Conservation (phyloP, 2,113 vertebrate genomes). For the Puffinus mauretanicus region DNA sequence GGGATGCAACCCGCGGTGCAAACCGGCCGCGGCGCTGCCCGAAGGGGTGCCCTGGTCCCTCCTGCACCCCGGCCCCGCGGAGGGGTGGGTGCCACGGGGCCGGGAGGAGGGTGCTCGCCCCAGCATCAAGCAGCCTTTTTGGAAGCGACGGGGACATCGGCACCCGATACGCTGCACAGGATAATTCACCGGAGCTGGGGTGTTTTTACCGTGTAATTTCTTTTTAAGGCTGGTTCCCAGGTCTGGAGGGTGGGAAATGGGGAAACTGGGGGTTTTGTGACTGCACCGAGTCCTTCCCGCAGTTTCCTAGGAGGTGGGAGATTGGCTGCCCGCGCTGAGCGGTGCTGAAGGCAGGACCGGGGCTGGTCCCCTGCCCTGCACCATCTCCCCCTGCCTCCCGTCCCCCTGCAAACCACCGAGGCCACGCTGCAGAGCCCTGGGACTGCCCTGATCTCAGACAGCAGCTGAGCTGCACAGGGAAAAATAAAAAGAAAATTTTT, state of each 20-base stretch:
- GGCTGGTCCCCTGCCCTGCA: background rate
- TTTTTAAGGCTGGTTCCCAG: background rate
- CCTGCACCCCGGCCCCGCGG: rapidly evolving
- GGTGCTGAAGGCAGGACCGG: background rate
- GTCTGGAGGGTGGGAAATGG: background rate
- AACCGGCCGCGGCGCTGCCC: rapidly evolving
- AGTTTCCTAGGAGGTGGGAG: background rate
- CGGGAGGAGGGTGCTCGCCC: background rate
- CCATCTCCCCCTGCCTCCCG: background rate
- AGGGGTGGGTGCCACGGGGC: background rate
- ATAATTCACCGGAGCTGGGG: background rate
- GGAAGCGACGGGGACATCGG: rapidly evolving
- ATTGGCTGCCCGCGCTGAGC: background rate
- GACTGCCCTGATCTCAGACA: background rate
- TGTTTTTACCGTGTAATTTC: rapidly evolving
- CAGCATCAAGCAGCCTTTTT: background rate
- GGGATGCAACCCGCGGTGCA: background rate
- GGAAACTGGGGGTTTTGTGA: background rate
- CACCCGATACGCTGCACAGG: rapidly evolving
- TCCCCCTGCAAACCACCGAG: background rate
- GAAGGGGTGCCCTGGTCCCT: background rate
- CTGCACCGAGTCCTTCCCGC: background rate
- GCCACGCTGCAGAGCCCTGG: background rate
- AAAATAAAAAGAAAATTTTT: background rate
- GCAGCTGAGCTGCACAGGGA: background rate